Evolutionary conservation across 1,140 invertebrate genomes (phyloP).

Genomic region (Colletes gigas): DNA sequence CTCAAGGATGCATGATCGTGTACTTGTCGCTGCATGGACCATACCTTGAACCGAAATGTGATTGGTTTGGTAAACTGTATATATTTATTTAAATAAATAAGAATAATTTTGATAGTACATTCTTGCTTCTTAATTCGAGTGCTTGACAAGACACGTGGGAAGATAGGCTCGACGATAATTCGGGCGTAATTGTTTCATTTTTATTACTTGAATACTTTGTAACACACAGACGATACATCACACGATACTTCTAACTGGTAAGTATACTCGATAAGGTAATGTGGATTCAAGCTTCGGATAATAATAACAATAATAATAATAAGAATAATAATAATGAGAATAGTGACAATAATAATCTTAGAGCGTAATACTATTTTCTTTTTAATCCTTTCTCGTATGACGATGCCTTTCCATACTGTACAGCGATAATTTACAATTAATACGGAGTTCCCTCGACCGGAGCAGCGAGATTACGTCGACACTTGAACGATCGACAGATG

Average conservation of each 20-base stretch:
- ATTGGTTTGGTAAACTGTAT: constrained; percentile 55
- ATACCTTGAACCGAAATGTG: constrained; percentile 30
- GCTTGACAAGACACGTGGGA: constrained; percentile 15
- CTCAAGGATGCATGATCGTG: neutral
- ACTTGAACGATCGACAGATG: constrained; percentile 8
- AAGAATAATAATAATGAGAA: constrained; percentile 23
- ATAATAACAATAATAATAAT: constrained; percentile 45
- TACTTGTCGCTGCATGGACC: constrained; percentile 40
- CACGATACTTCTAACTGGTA: constrained; percentile 75
- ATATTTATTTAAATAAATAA: constrained; percentile 69
- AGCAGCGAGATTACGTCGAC: constrained; percentile 59
- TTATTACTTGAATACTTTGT: constrained; percentile 75
- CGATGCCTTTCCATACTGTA: constrained; percentile 65
- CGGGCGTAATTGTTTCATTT: constrained; percentile 70
- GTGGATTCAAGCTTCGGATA: constrained; percentile 67
- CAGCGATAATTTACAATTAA: constrained; percentile 69
- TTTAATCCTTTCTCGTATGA: constrained; percentile 49
- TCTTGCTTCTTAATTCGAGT: neutral
- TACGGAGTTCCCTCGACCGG: constrained; percentile 48
- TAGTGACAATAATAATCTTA: constrained; percentile 40
- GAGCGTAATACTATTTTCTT: constrained; percentile 55
- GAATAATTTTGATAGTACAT: constrained; percentile 64
- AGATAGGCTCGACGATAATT: constrained; percentile 44
- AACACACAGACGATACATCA: constrained; percentile 78
- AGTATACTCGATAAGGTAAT: constrained; percentile 72